These are phyloP conservation scores for Tenthredo notha DNA, from an alignment of 2,888 invertebrate species.

Conservation along the genomic window DNA sequence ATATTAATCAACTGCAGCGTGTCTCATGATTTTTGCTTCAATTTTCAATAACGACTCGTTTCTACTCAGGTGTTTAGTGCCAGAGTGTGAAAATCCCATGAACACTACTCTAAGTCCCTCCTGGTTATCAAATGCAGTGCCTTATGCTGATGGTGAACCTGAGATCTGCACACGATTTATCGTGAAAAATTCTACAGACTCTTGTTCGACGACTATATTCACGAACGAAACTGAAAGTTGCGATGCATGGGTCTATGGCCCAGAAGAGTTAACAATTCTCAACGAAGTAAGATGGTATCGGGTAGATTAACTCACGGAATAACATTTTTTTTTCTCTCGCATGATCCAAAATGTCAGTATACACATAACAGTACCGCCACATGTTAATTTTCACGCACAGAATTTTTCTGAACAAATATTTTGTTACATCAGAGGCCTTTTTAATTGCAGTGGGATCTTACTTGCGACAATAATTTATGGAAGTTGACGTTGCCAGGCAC, in stretches of 20 bases:
- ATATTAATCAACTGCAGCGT: neutral
- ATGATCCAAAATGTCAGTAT: neutral
- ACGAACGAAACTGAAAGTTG: slow-evolving; percentile 79
- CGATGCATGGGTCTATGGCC: slow-evolving; percentile 81
- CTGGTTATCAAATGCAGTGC: slow-evolving; percentile 80
- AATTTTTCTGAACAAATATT: neutral
- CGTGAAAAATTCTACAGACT: slow-evolving; percentile 56
- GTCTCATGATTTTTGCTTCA: neutral
- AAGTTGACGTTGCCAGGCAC: slow-evolving; percentile 88
- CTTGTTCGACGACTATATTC: slow-evolving; percentile 78
- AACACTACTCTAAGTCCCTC: slow-evolving; percentile 76
- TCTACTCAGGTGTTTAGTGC: slow-evolving; percentile 79
- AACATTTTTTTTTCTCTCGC: neutral
- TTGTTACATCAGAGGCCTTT: neutral
- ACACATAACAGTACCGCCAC: neutral
- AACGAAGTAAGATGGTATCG: slow-evolving; percentile 81
- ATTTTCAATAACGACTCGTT: neutral
- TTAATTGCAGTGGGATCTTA: slow-evolving; percentile 82
- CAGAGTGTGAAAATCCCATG: slow-evolving; percentile 80
- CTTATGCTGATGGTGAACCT: slow-evolving; percentile 75
- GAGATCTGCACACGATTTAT: slow-evolving; percentile 71
- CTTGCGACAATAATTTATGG: slow-evolving; percentile 84
- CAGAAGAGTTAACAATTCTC: slow-evolving; percentile 81
- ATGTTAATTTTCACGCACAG: neutral
- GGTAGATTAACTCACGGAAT: neutral